Evolutionary conservation across 2,888 invertebrate genomes (phyloP), one percentile per base, ranked within the genome.

Genomic region (Oscheius onirici): DNA sequence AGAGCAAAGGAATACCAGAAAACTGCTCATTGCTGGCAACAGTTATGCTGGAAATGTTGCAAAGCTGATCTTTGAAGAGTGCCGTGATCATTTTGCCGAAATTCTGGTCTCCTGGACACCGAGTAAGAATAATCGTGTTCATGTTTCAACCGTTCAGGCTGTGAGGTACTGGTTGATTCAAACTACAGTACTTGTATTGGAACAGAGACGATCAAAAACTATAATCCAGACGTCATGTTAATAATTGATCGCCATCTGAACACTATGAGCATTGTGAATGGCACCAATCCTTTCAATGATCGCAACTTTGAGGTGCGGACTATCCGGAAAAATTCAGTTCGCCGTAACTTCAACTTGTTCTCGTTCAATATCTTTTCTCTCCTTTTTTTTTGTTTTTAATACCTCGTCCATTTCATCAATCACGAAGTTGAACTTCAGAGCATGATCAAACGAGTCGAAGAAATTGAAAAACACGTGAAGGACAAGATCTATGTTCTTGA

Each of bases 261-360:
- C 3, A 40, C 17, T 3, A 58, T 20, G 34, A 2, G 10, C n/a
- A 13, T 58, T 17, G n/a, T 11, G 20, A 41, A 58, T 41, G 58
- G 58, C 13, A 58, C 58, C 13, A 58, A 8, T n/a, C 40, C 40
- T 1, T 58, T 58, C 41, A 41, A 58, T 40, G 58, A 58, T 41
- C 41, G 11, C 34, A n/a, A 3, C 10, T n/a, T 6, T 11, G 34
- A 2, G 28, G 57, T 40, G 40, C 28, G n/a, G 40, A 57, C 17
- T 57, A 40, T 34, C 13, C 13, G 40, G 34, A n/a, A n/a, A n/a
- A n/a, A n/a, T n/a, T n/a, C n/a, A n/a, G n/a, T n/a, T n/a, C n/a
- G n/a, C n/a, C n/a, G n/a, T n/a, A n/a, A n/a, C n/a, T n/a, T n/a
- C n/a, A n/a, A n/a, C n/a, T n/a, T n/a, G n/a, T n/a, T n/a, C n/a